These are phyloP conservation scores for Mimumesa dahlbomi DNA, from an alignment of 2,888 invertebrate species.

Conservation along the genomic window DNA sequence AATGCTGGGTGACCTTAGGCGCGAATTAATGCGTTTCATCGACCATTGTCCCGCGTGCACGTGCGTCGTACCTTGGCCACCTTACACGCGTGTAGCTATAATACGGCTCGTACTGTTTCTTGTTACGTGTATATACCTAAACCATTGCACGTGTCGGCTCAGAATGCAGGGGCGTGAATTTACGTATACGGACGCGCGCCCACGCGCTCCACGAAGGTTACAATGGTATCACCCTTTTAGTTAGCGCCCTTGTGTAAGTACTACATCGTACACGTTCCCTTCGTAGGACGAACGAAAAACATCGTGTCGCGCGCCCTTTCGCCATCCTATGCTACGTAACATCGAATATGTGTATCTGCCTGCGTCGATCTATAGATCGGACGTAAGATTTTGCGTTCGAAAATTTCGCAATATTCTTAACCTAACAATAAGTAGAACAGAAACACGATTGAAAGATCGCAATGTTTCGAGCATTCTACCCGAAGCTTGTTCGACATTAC, in stretches of 20 bases:
- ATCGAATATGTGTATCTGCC: too few species aligned
- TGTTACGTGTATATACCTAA: conserved; percentile 18
- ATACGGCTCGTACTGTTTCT: conserved; percentile 29
- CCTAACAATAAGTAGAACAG: too few species aligned
- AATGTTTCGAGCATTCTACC: too few species aligned
- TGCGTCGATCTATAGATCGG: too few species aligned
- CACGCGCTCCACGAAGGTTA: conserved; percentile 58
- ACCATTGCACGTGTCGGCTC: conserved; percentile 34
- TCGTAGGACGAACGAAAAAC: conserved; percentile 4
- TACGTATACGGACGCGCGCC: conserved; percentile 65
- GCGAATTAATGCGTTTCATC: conserved; percentile 29
- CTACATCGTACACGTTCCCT: not conserved
- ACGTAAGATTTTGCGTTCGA: too few species aligned
- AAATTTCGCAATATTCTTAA: too few species aligned
- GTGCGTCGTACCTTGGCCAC: conserved; percentile 43
- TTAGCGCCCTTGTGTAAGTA: conserved; percentile 46
- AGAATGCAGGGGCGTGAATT: conserved; percentile 49
- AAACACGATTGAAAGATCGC: too few species aligned
- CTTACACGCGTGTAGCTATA: conserved; percentile 33
- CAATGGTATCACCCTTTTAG: conserved; percentile 65
- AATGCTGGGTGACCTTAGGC: conserved; percentile 10
- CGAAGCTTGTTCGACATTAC: too few species aligned
- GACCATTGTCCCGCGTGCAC: conserved; percentile 37
- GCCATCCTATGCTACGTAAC: too few species aligned
- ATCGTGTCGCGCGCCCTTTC: too few species aligned